These are phyloP conservation scores for Dolichopus griseipennis DNA, from an alignment of 2,888 invertebrate species.

Conservation along the genomic window DNA sequence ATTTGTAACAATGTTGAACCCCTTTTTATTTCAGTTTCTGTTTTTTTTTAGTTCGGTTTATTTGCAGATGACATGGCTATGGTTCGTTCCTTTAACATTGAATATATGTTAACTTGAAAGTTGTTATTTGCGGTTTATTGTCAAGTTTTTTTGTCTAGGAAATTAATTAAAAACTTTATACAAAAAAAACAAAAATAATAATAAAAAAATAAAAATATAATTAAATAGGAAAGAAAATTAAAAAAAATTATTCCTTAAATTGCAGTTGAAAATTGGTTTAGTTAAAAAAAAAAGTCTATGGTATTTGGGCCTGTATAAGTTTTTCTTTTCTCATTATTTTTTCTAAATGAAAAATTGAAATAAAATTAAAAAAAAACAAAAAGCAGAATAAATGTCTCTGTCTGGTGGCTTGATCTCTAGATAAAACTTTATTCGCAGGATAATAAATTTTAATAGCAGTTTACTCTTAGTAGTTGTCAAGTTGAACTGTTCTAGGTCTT, in stretches of 20 bases:
- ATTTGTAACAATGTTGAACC: conserved; percentile 1
- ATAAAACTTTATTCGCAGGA: neutral
- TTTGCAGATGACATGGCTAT: neutral
- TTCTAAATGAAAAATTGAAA: too few species aligned
- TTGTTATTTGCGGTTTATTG: conserved; percentile 6
- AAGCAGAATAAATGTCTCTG: neutral
- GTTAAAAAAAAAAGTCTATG: neutral
- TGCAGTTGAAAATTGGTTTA: neutral
- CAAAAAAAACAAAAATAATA: neutral
- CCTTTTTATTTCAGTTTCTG: neutral
- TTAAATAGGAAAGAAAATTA: neutral
- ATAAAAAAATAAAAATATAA: neutral
- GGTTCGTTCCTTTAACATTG: neutral
- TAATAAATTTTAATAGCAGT: neutral
- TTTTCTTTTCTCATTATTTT: too few species aligned
- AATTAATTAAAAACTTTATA: neutral
- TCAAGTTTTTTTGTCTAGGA: conserved; percentile 3
- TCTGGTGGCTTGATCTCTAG: neutral
- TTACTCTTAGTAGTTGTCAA: neutral
- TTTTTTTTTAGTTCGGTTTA: neutral
- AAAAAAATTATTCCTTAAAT: neutral
- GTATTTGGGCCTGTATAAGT: neutral
- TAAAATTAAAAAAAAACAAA: too few species aligned
- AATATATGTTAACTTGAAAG: neutral
- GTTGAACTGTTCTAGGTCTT: neutral